These are phyloP conservation scores for Pachydiplax longipennis DNA, from an alignment of 2,888 invertebrate species.

Conservation along the genomic window DNA sequence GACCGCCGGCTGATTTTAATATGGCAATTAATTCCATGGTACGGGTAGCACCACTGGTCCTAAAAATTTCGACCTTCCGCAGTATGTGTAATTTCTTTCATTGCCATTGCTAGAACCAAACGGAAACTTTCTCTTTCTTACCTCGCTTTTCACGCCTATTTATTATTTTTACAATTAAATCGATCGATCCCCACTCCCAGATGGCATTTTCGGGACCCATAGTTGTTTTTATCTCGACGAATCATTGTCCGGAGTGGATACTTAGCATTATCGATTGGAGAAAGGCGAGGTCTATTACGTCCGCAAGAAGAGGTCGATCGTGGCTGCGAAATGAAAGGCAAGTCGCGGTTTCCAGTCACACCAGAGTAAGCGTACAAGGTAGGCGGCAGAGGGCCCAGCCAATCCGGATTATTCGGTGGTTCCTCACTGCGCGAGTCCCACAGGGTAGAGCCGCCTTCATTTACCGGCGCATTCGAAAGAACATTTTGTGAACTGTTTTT, in stretches of 20 bases:
- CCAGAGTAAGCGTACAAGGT: conserved; percentile 21
- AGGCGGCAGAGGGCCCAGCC: neutral
- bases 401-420: neutral
- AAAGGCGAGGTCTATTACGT: conserved; percentile 5
- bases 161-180: neutral
- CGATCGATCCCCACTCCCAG: neutral
- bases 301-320: conserved; percentile 41
- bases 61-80: too few relatives aligned
- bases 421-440: neutral
- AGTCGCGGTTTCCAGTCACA: conserved; percentile 5
- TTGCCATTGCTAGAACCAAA: neutral
- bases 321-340: conserved; percentile 11
- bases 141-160: neutral
- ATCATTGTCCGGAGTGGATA: conserved; percentile 26
- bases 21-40: too few relatives aligned
- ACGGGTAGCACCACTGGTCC: too few relatives aligned
- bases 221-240: conserved; percentile 19
- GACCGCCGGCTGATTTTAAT: too few relatives aligned
- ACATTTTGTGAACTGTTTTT: neutral
- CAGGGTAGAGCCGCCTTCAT: neutral
- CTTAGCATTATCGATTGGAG: conserved; percentile 35
- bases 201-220: neutral
- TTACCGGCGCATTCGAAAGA: neutral
- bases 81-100: neutral
- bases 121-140: neutral